Evolutionary conservation across 2,797 vertebrate genomes (phyloP).

Genomic region (Smutsia temminckii): DNA sequence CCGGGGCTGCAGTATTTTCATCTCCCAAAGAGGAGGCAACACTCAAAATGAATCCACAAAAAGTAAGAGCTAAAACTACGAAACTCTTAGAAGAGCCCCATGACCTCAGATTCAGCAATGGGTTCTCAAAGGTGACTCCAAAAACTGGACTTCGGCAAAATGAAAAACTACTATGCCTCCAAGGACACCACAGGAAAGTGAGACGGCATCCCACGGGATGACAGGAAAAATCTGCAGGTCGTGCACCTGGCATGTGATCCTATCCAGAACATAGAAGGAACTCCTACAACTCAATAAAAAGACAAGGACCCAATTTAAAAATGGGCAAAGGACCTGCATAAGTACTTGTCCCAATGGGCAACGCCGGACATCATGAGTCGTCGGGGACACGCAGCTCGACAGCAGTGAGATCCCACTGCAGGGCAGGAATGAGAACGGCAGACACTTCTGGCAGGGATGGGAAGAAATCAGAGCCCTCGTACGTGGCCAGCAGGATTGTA

Average conservation of each 20-base stretch:
- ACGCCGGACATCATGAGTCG: accelerated
- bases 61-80: not conserved
- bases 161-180: not conserved
- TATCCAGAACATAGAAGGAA: not conserved
- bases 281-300: too few species aligned
- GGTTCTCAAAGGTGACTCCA: not conserved
- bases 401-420: not conserved
- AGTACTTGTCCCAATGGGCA: not conserved
- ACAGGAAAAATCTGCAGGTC: not conserved
- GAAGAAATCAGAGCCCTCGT: too few species aligned
- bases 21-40: not conserved
- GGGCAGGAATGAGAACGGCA: too few species aligned
- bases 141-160: not conserved
- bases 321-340: not conserved
- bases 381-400: not conserved
- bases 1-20: not conserved
- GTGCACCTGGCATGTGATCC: too few species aligned
- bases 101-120: not conserved
- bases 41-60: not conserved
- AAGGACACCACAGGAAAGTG: not conserved
- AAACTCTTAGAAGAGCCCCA: not conserved
- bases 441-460: too few species aligned
- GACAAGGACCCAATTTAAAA: not conserved
- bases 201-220: too few species aligned
- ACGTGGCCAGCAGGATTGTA: too few species aligned